Evolutionary conservation across 2,888 invertebrate species (phyloP), one percentile per base, ranked within the genome.

Genomic region (Fragum sueziense): DNA sequence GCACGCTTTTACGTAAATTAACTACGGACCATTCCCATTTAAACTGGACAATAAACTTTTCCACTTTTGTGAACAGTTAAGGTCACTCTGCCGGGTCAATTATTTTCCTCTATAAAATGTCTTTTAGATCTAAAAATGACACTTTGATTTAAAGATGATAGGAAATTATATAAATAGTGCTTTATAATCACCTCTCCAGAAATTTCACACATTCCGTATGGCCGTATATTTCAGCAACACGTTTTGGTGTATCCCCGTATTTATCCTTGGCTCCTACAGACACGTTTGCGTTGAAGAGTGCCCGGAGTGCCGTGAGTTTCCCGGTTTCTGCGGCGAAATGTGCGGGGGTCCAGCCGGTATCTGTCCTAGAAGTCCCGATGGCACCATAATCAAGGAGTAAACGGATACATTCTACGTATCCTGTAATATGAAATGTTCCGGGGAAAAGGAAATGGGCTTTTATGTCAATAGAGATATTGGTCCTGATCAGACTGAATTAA

Each of bases 271-370:
- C 82, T 69, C 88, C 85, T 4, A 91, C 79, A 7, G 90, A 85
- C 17, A 91, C 83, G 51, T 86, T 85, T n/a, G 90, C 89, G 34
- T 74, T 85, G 65, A 88, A 86, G 11, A 92, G 88, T 6, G 91
- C 91, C 31, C 91, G 70, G 22, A 92, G 76, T 1, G 87, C 88
- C 0, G 86, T 85, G 20, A 91, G 51, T 62, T 88, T 89, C 9
- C 91, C 92, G 4, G 91, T 86, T 82, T 92, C 92, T 2, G 91
- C 91, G 2, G 92, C 91, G 69, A 87, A 90, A 82, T 92, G 92
- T 7, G 92, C 91, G 29, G 92, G 92, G 0, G 92, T 92, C 92
- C 91, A 92, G 0, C 89, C 90, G 41, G 86, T 86, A 37, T 87
- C 88, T 59, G 90, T 90, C 0, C 90, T 81, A 0, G 87, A 81